Base-by-base conservation (phyloP, 1,140 invertebrate genomes). In the Leptopilina boulardi region DNA sequence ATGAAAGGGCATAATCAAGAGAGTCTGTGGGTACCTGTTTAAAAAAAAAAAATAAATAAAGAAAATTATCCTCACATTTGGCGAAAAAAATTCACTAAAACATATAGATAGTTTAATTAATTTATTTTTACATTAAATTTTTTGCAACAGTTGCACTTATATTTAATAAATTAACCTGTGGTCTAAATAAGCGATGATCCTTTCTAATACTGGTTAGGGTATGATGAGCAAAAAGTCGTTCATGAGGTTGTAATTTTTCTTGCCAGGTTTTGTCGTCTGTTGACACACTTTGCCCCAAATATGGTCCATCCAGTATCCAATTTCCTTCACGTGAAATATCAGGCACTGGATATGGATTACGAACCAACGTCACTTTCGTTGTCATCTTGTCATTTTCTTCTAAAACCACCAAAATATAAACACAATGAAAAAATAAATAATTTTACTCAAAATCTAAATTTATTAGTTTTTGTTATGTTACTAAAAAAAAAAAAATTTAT, bases 161-260 rank as follows among this genome's bases (percentile, higher is more conserved):
- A n/a, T n/a, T n/a, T n/a, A n/a, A n/a, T n/a, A n/a, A 74, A 73
- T 74, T 34, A 73, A 88, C 82, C 80, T 86, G 75, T n/a, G 81
- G 44, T 76, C 87, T 86, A 23, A 83, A 30, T 56, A 89, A 70
- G 23, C 87, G 83, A 41, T 79, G 56, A 82, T 90, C 83, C 54
- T 76, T 86, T 56, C 89, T 85, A 70, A 88, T 84, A 56, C 86
- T 91, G 70, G 85, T 90, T 42, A 91, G 70, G n/a, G 89, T 91
- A 23, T 91, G 89, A 86, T 91, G 89, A 76, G 89, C 84, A 74
- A 90, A 91, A 34, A 91, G 84, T 51, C 89, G 83, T 75, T 91
- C 88, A 59, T 87, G 83, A 9, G 85, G 80, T 26, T 85, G 82
- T 42, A 90, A 71, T 74, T 86, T 89, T 11, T 77, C 73, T 21